A percentile compares a stretch with the other conserved stretches of the same genome.
These are phyloP conservation scores for Catharus minimus DNA, from an alignment of 2,113 vertebrate species.

Conservation along the genomic window DNA sequence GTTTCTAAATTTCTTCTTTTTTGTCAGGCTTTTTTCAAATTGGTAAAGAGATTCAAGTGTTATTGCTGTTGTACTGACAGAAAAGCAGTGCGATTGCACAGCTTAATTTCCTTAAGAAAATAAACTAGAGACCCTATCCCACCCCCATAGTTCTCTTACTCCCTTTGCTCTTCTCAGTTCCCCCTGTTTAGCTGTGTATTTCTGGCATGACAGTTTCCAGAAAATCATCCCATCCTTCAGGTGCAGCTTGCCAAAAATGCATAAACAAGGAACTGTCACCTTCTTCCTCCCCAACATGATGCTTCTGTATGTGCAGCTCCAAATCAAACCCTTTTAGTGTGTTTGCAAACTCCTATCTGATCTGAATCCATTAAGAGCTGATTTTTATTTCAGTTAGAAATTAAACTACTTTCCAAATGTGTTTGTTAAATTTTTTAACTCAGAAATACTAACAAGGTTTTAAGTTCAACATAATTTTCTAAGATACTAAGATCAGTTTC, in stretches of 20 bases:
- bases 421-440: background rate
- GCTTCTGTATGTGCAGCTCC: background rate
- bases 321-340: background rate
- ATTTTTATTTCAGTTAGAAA: background rate
- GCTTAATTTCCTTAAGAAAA: background rate
- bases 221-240: conserved; percentile 43
- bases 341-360: background rate
- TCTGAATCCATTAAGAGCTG: background rate
- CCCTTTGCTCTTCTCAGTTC: conserved; percentile 39
- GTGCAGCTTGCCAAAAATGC: conserved; percentile 49
- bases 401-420: background rate
- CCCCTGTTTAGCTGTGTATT: conserved; percentile 33
- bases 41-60: background rate
- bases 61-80: background rate
- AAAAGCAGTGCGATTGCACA: background rate
- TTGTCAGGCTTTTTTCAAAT: background rate
- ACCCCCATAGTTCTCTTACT: conserved; percentile 41
- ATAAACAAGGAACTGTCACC: conserved; percentile 59
- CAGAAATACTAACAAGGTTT: background rate
- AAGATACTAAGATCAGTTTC: background rate
- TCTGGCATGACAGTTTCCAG: conserved; percentile 37
- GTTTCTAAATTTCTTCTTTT: background rate
- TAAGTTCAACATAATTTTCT: background rate
- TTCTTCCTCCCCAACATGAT: conserved; percentile 39
- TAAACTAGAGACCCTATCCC: background rate